Evolutionary conservation across 2,113 vertebrate species (phyloP).

Genomic region (western clawed frog (Xenopus tropicalis)): DNA sequence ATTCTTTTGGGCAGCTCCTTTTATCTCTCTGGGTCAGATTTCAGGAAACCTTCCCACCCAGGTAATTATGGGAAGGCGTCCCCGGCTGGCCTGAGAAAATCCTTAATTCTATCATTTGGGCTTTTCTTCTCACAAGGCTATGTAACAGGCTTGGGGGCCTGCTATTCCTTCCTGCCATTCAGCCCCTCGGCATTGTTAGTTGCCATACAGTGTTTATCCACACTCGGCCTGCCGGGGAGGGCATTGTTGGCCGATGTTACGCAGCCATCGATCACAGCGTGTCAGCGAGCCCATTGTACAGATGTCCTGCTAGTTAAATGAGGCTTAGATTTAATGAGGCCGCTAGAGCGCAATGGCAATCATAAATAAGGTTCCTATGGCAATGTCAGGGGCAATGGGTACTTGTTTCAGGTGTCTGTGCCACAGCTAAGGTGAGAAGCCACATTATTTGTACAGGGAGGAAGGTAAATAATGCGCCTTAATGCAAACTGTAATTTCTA

Average conservation of each 20-base stretch:
- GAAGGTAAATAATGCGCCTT: not conserved
- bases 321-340: conserved; percentile 71
- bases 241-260: conserved; percentile 56
- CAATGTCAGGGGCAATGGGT: conserved; percentile 54
- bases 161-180: conserved; percentile 9
- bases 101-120: not conserved
- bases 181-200: conserved; percentile 1
- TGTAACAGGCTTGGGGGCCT: not conserved
- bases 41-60: conserved; percentile 27
- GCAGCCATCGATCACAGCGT: conserved; percentile 64
- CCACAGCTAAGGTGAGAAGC: not conserved
- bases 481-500: too few species aligned
- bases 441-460: not conserved
- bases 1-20: not conserved
- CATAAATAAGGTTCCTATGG: conserved; percentile 66
- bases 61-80: conserved; percentile 5
- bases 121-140: not conserved
- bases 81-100: not conserved
- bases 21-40: conserved; percentile 17
- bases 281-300: conserved; percentile 72
- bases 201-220: conserved; percentile 4
- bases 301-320: conserved; percentile 71
- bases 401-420: conserved; percentile 51
- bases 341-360: conserved; percentile 57
- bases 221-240: not conserved